These are phyloP conservation scores for Hecatera dysodea DNA, from an alignment of 2,888 invertebrate species.

Conservation along the genomic window DNA sequence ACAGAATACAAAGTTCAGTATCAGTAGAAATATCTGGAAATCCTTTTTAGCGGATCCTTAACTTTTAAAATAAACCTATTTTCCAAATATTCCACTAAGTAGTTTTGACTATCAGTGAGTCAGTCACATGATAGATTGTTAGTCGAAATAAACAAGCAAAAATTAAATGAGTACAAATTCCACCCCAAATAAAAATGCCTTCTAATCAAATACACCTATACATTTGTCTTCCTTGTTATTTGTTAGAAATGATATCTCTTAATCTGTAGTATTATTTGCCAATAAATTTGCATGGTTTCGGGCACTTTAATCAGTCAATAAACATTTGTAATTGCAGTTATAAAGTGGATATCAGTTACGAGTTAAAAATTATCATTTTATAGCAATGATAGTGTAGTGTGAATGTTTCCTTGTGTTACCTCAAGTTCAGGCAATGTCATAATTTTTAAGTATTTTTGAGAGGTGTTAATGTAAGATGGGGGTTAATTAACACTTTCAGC, in stretches of 20 bases:
- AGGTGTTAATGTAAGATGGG: not conserved
- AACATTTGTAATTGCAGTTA: conserved; percentile 31
- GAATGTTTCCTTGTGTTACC: conserved; percentile 22
- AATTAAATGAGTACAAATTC: not conserved
- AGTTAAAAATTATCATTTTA: conserved; percentile 45
- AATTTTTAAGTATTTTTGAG: not conserved
- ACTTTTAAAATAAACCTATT: too few species aligned
- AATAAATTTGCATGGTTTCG: conserved; percentile 38
- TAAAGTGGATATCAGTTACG: conserved; percentile 34
- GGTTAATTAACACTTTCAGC: too few species aligned
- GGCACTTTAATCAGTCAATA: conserved; percentile 45
- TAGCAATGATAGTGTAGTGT: conserved; percentile 32
- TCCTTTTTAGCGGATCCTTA: too few species aligned
- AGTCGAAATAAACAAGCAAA: not conserved
- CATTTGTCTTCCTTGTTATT: not conserved
- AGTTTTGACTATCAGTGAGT: too few species aligned
- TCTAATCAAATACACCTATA: not conserved
- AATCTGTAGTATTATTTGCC: conserved; percentile 36
- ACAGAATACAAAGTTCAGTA: too few species aligned
- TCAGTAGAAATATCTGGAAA: too few species aligned
- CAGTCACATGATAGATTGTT: too few species aligned
- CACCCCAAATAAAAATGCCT: not conserved
- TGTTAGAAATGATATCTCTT: conserved; percentile 5
- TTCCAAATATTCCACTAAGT: too few species aligned
- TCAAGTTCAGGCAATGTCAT: conserved; percentile 30